Evolutionary conservation across 2,113 vertebrate genomes (phyloP), one percentile per base, ranked within the genome.

Genomic region (Oncorhynchus tshawytscha): DNA sequence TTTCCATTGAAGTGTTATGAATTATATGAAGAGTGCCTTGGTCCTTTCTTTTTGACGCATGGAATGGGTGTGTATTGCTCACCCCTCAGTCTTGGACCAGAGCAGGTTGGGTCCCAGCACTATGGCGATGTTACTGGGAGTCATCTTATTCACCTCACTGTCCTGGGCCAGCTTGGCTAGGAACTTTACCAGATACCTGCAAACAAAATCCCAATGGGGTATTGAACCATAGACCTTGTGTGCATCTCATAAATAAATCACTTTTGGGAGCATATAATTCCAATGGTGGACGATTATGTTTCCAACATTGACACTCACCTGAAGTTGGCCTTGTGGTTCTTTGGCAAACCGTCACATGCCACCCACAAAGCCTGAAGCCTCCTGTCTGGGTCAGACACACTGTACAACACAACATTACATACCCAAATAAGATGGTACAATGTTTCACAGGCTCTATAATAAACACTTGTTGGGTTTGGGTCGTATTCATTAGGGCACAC

Each of bases 131-230:
- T 99, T 99, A 89, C 95, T 99, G 1, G 97, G 95, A 0, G 95
- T 97, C 98, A 99, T 99, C 89, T 99, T 99, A 85, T 99, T 99
- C 15, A 96, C 20, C 0, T 99, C 97, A 0, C 98, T 97, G 84
- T 95, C 95, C 86, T 98, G 97, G 67, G 97, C 94, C 73, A 99
- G 94, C 87, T 95, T 98, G 25, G 97, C 94, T 64, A 99, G 91
- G 82, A 99, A 99, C 92, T 99, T 99, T 78, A 99, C 96, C 88
- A 99, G 92, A 92, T 99, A 99, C 92, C 98, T 99, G 81, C 2
- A 88, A 86, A 49, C 29, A 65, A 68, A 81, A 71, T 15, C 60
- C 20, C 60, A 25, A 22, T 25, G 8, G 7, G 24, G 11, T 3
- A 18, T 13, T 25, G 2, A 9, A 22, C 24, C 60, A 8, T 64